Evolutionary conservation across 1,140 invertebrate genomes (phyloP).

Genomic region (Holcopasites calliopsidis): DNA sequence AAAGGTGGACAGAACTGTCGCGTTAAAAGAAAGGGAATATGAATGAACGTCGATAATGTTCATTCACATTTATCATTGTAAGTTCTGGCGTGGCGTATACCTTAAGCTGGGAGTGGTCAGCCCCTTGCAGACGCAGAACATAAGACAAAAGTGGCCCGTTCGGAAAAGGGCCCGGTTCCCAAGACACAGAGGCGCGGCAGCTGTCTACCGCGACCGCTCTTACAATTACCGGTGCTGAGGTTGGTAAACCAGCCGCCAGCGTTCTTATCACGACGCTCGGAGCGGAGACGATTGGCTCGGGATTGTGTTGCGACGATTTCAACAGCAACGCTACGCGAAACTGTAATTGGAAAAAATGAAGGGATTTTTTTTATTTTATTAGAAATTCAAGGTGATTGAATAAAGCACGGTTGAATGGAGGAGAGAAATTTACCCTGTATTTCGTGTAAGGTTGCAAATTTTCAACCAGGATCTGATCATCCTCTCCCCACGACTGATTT

Average conservation of each 20-base stretch:
- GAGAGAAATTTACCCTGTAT: constrained; percentile 85
- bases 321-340: constrained; percentile 89
- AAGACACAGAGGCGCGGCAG: constrained; percentile 91
- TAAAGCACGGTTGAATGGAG: no score
- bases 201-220: constrained; percentile 89
- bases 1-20: not conserved
- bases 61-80: constrained; percentile 1
- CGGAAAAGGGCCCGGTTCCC: constrained; percentile 91
- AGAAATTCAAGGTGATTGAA: no score
- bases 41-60: not conserved
- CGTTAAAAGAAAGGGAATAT: not conserved
- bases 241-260: constrained; percentile 85
- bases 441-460: constrained; percentile 92
- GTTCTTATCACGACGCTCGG: constrained; percentile 91
- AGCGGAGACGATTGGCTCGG: constrained; percentile 88
- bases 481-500: constrained; percentile 83
- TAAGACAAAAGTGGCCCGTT: constrained; percentile 94
- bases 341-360: constrained; percentile 77
- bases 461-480: constrained; percentile 85
- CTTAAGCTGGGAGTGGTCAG: constrained; percentile 84
- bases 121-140: constrained; percentile 83
- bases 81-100: constrained; percentile 79
- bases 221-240: constrained; percentile 86
- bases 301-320: constrained; percentile 81
- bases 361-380: not conserved